Base-by-base conservation (phyloP, 2,113 vertebrate genomes). In the Puffinus mauretanicus region DNA sequence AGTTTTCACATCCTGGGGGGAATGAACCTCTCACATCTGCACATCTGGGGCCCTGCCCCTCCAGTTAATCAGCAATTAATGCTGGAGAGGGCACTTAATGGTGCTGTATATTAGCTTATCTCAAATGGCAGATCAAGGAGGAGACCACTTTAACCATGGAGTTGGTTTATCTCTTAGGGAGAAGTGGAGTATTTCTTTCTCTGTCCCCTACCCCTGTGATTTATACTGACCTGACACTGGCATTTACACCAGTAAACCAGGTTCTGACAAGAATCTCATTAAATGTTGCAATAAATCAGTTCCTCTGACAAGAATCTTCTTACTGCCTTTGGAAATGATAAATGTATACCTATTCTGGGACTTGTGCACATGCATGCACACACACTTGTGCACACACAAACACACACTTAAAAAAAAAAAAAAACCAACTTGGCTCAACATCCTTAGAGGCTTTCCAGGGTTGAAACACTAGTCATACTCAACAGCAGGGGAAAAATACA, bases 261-360 rank as follows among this genome's bases (percentile, higher is more conserved):
- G 60, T 55, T 90, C 93, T 52, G 70, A 79, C 64, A 61, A 57
- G 70, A 93, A 44, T 58, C 42, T 90, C 71, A 61, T 94, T 80
- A 93, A 85, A 36, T 8, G 47, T 2, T 44, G 75, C 49, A 12
- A 57, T 96, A 94, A 96, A 97, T 96, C 96, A 90, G 51, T 13
- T 42, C 36, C 81, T 80, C 64, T 18, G 55, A 77, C 81, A 38
- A n/a, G n/a, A 25, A 80, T 29, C 51, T 34, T 52, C 49, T 82
- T 55, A 51, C 91, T 42, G n/a, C 76, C 70, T 70, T 93, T 60
- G 64, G 49, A 65, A n/a, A 17, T 34, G 44, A 54, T 5, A 36
- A 75, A 26, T 54, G 52, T 6, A 16, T 24, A 46, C 36, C 30
- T 51, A 40, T 19, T 36, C 75, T 22, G 57, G 64, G 84, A 77